phyloP scores from a whole-genome alignment of 2,113 vertebrate genomes.

The Campylomormyrus tamandua region DNA sequence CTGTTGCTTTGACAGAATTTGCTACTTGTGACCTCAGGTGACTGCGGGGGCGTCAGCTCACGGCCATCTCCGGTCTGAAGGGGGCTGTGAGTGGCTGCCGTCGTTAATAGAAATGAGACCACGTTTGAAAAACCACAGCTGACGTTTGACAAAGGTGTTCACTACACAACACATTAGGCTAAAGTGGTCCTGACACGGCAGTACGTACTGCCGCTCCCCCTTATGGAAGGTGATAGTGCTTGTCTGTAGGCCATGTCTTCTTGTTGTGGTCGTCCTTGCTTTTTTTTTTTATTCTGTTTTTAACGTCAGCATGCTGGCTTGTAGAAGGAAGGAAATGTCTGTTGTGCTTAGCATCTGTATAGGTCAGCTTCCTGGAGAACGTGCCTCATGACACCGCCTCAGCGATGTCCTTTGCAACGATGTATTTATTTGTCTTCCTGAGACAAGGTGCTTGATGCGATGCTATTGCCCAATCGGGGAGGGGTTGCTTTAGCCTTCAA shows the following conservation, averaged over 20 bases:
- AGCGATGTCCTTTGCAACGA: not conserved
- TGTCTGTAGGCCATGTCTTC: not conserved
- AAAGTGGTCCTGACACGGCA: slow-evolving; percentile 64
- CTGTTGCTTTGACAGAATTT: not conserved
- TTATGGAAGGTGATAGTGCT: slow-evolving; percentile 24
- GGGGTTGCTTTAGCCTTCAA: not conserved
- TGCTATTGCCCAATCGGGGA: not conserved
- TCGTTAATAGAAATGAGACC: slow-evolving; percentile 63
- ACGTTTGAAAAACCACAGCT: slow-evolving; percentile 64
- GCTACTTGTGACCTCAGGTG: slow-evolving; percentile 23
- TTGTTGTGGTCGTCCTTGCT: too few species aligned
- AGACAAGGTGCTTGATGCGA: not conserved
- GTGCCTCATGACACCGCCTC: not conserved
- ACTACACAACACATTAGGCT: slow-evolving; percentile 14
- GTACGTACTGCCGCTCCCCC: slow-evolving; percentile 61
- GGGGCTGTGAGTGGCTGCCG: slow-evolving; percentile 48
- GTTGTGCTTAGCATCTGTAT: not conserved
- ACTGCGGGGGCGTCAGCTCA: slow-evolving; percentile 44
- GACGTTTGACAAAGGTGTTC: slow-evolving; percentile 66
- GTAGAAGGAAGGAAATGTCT: not conserved
- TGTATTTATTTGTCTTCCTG: not conserved
- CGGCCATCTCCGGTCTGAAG: slow-evolving; percentile 48
- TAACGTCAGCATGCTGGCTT: not conserved
- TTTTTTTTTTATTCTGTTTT: not conserved
- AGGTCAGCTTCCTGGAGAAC: not conserved